Percentiles rank a stretch among this genome's conserved stretches.
phyloP scores from a whole-genome alignment of 2,888 invertebrate species.

The Drosophila demipolita region DNA sequence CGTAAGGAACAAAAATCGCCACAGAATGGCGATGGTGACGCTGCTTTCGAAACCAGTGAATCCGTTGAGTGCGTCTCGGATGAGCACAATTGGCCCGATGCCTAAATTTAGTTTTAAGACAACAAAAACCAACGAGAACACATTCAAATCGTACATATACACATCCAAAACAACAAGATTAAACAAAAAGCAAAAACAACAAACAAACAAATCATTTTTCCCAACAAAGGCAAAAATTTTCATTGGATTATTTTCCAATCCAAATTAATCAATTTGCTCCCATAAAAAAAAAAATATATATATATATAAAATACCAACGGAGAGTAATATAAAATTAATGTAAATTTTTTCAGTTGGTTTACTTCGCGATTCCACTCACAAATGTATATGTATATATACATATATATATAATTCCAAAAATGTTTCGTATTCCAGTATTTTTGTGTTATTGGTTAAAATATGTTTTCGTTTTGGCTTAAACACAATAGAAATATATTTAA shows the following conservation, averaged over 20 bases:
- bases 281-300: neutral
- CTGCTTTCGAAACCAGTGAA: slow-evolving; percentile 20
- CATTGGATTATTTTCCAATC: neutral
- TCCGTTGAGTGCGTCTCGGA: slow-evolving; percentile 51
- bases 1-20: slow-evolving; percentile 26
- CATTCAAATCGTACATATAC: slow-evolving; percentile 20
- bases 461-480: slow-evolving; percentile 31
- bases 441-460: slow-evolving; percentile 16
- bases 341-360: neutral
- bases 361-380: neutral
- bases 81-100: slow-evolving; percentile 30
- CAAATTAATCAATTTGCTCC: neutral
- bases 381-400: neutral
- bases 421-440: slow-evolving; percentile 24
- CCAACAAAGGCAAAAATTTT: neutral
- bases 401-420: slow-evolving; percentile 19
- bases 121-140: slow-evolving; percentile 24
- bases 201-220: neutral
- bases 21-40: slow-evolving; percentile 29
- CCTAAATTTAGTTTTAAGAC: slow-evolving; percentile 26
- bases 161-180: neutral
- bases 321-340: neutral
- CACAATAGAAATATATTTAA: slow-evolving; percentile 28
- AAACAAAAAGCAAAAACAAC: neutral
- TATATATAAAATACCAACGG: neutral